These are phyloP conservation scores for Erebia palarica DNA, from an alignment of 2,888 invertebrate genomes.

Conservation along the genomic window DNA sequence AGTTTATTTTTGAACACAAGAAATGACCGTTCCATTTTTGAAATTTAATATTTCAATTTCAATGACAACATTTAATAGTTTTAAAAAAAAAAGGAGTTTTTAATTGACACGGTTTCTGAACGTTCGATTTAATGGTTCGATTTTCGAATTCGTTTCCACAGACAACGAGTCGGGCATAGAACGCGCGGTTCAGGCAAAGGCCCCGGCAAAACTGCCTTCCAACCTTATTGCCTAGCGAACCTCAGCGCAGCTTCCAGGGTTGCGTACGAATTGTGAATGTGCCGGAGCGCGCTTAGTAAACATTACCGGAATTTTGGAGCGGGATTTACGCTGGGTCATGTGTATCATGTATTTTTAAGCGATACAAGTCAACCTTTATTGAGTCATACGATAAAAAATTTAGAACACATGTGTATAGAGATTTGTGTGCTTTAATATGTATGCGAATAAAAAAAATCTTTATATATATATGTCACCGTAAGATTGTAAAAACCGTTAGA, in stretches of 20 bases:
- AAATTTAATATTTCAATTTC: background rate
- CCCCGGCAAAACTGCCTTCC: slow-evolving; percentile 57
- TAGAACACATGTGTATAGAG: too few species aligned
- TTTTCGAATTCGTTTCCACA: slow-evolving; percentile 23
- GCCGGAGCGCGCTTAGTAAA: slow-evolving; percentile 4
- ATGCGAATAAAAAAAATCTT: too few species aligned
- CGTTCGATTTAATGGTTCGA: slow-evolving; percentile 7
- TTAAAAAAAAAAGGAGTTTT: too few species aligned
- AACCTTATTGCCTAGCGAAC: slow-evolving; percentile 40
- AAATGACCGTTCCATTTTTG: background rate
- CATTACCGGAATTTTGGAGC: slow-evolving; percentile 8
- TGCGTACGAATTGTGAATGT: slow-evolving; percentile 4
- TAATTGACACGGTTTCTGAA: background rate
- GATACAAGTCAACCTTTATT: background rate
- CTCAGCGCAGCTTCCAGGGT: slow-evolving; percentile 36
- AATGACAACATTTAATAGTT: background rate
- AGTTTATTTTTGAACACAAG: background rate
- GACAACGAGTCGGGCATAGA: slow-evolving; percentile 18
- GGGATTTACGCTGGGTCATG: background rate
- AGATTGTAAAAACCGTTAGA: too few species aligned
- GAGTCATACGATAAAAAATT: background rate
- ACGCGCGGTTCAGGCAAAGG: slow-evolving; percentile 54
- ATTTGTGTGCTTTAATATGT: too few species aligned
- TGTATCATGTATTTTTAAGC: background rate
- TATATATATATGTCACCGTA: too few species aligned